These are phyloP conservation scores for Chelonus insularis DNA, from an alignment of 1,140 invertebrate genomes.

Conservation along the genomic window DNA sequence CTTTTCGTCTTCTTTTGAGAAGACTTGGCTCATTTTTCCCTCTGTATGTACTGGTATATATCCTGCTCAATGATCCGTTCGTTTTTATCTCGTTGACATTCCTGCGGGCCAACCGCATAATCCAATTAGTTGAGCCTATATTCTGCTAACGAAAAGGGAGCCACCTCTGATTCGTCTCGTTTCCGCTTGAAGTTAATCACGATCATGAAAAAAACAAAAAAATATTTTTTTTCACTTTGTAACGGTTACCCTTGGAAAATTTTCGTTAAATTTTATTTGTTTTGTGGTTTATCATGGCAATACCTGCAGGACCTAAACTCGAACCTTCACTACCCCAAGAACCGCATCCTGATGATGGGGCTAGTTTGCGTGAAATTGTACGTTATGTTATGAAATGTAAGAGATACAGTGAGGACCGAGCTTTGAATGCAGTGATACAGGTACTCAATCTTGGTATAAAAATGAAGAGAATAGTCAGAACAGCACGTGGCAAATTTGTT, in stretches of 20 bases:
- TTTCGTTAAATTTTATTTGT: background rate
- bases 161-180: too few species aligned
- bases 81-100: too few species aligned
- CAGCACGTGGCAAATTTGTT: conserved; percentile 37
- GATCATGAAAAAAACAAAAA: too few species aligned
- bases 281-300: background rate
- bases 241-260: background rate
- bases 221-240: background rate
- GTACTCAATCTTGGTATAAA: conserved; percentile 45
- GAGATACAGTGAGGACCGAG: conserved; percentile 37
- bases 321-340: background rate
- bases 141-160: too few species aligned
- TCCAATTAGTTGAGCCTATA: too few species aligned
- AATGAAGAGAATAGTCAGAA: conserved; percentile 44
- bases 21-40: too few species aligned
- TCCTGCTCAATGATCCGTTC: too few species aligned
- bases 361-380: conserved; percentile 46
- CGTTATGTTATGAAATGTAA: conserved; percentile 43
- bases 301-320: background rate
- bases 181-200: too few species aligned
- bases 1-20: too few species aligned
- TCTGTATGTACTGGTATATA: too few species aligned
- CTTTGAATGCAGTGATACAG: conserved; percentile 40
- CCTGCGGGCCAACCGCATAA: too few species aligned
- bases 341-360: conserved; percentile 34